These are phyloP conservation scores for Gavia stellata DNA, from an alignment of 2,113 vertebrate genomes.

Conservation along the genomic window DNA sequence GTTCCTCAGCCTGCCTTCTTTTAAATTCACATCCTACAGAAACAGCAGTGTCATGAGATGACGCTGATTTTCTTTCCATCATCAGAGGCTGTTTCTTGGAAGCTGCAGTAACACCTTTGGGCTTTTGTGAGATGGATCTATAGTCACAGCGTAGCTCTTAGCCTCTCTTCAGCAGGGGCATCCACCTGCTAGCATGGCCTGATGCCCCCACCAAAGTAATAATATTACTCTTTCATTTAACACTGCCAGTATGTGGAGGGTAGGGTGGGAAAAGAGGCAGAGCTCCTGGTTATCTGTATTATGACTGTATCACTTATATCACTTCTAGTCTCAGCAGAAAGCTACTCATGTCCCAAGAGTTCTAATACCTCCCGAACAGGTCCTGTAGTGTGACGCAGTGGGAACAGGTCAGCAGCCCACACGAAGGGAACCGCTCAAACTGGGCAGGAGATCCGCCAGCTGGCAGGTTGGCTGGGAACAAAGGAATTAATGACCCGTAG, in stretches of 20 bases:
- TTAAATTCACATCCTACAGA: background rate
- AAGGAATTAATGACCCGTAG: background rate
- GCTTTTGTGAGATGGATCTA: background rate
- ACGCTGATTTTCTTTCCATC: background rate
- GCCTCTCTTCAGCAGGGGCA: background rate
- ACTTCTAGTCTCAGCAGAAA: background rate
- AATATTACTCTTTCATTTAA: background rate
- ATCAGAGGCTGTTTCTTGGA: background rate
- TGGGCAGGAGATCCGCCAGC: background rate
- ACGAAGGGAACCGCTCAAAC: background rate
- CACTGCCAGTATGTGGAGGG: background rate
- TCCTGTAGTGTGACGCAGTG: background rate
- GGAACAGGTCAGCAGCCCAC: background rate
- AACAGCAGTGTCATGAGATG: constrained; percentile 20
- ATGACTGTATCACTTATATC: background rate
- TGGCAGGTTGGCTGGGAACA: background rate
- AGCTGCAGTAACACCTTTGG: background rate
- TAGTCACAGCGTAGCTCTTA: background rate
- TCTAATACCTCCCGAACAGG: background rate
- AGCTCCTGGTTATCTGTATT: background rate
- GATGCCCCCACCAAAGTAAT: background rate
- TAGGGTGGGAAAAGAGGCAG: background rate
- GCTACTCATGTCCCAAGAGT: background rate
- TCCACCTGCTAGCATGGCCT: background rate
- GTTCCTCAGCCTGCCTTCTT: background rate